Evolutionary conservation across 2,888 invertebrate species (phyloP), one percentile per base, ranked within the genome.

Genomic region (Busseola fusca): DNA sequence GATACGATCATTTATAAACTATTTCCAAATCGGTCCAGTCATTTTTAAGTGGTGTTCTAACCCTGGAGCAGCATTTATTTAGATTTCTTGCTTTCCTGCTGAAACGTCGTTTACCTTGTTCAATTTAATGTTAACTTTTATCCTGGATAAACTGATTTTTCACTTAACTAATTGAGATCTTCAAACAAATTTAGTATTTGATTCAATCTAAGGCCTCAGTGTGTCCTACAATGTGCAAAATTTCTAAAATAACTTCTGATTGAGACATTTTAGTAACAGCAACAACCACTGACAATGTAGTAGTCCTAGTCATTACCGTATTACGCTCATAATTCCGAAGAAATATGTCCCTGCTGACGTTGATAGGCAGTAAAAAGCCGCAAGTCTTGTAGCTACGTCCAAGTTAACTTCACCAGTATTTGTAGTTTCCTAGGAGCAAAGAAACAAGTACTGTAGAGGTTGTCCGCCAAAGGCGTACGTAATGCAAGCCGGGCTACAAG

Each of bases 291-390:
- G 14, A 81, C 78, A 63, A 62, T 69, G 78, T 81, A 65, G 50
- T 42, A 30, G 40, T 48, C 30, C 45, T 52, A 59, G 67, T 68
- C 64, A 78, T 73, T 56, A 40, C 64, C 56, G 52, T 69, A 64
- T 64, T 80, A 71, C 50, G 68, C 45, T 59, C 65, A 72, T 72
- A 75, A 80, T 69, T 69, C 59, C 65, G 42, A 73, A 73, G 76
- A 83, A 75, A 66, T 76, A 84, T 71, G 74, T 70, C 73, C 57
- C 70, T 64, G 60, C 6, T 48, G 78, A 74, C 74, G 34, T 84
- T 84, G 72, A 84, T 73, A 71, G 81, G 57, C 59, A 37, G 52
- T 84, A 81, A 84, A 84, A 57, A 73, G 60, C 69, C 59, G 69
- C 69, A 57, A 73, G 54, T 9, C 40, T 54, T 66, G 57, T 25